A percentile compares a stretch with the other conserved stretches of the same genome.
These are phyloP conservation scores for Corapipo altera DNA, from an alignment of 2,113 vertebrate species.

Conservation along the genomic window DNA sequence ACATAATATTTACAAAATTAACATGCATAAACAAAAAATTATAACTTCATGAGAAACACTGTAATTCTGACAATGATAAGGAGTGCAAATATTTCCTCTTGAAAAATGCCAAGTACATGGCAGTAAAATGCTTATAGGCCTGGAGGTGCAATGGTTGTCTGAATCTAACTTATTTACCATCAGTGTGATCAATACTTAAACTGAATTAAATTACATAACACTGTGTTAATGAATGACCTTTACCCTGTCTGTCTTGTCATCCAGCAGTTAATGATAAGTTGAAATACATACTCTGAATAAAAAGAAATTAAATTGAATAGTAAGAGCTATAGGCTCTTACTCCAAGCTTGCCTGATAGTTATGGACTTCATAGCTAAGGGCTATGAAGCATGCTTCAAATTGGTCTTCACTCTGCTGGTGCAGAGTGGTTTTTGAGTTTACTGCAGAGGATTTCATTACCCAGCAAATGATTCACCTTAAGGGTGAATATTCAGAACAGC, in stretches of 20 bases:
- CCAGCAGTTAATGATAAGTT: neutral
- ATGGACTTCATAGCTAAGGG: too few species aligned
- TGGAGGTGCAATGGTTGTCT: neutral
- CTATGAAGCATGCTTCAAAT: neutral
- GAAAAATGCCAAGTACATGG: neutral
- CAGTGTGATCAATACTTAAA: neutral
- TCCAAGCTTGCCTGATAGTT: neutral
- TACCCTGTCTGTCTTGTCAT: neutral
- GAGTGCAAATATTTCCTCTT: neutral
- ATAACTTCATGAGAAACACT: neutral
- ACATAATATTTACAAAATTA: constrained; percentile 55
- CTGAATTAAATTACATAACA: neutral
- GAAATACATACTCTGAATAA: neutral
- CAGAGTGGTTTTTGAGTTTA: neutral
- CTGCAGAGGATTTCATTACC: neutral
- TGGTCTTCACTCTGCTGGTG: neutral
- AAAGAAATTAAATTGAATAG: neutral
- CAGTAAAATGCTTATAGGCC: neutral
- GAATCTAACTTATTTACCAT: neutral
- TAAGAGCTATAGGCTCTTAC: neutral
- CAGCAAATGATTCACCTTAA: neutral
- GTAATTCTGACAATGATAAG: neutral
- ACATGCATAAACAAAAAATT: neutral
- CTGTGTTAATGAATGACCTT: neutral
- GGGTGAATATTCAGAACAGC: neutral